Evolutionary conservation across 2,113 vertebrate genomes (phyloP).

Genomic region (Tonatia bakeri): DNA sequence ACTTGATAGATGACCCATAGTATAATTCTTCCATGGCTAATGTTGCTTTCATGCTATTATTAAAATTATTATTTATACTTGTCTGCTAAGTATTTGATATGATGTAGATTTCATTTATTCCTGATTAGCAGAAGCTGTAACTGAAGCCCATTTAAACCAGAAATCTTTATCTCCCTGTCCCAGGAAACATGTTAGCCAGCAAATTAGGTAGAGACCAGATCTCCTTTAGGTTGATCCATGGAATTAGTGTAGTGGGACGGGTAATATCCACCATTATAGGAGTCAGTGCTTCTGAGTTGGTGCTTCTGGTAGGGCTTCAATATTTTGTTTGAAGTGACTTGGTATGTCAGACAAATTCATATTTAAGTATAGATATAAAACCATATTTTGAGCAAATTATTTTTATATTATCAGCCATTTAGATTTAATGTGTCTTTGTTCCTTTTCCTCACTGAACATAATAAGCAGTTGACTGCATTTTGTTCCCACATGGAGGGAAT

Average conservation of each 20-base stretch:
- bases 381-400: slow-evolving; percentile 3
- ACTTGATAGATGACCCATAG: not conserved
- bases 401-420: not conserved
- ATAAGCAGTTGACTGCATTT: no score
- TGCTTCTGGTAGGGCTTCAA: not conserved
- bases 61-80: not conserved
- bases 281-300: not conserved
- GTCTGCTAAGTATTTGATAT: slow-evolving; percentile 10
- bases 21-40: not conserved
- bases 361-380: slow-evolving; percentile 21
- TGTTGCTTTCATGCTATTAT: slow-evolving; percentile 21
- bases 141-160: not conserved
- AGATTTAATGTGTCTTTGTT: no score
- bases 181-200: not conserved
- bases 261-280: not conserved
- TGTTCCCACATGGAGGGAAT: no score
- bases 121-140: slow-evolving; percentile 15
- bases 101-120: slow-evolving; percentile 21
- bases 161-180: not conserved
- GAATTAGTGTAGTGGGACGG: slow-evolving; percentile 45
- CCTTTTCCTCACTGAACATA: no score
- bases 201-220: not conserved
- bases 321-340: slow-evolving; percentile 31
- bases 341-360: not conserved
- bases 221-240: not conserved